Evolutionary conservation across 1,140 invertebrate genomes (phyloP).

Genomic region (Linepithema humile): DNA sequence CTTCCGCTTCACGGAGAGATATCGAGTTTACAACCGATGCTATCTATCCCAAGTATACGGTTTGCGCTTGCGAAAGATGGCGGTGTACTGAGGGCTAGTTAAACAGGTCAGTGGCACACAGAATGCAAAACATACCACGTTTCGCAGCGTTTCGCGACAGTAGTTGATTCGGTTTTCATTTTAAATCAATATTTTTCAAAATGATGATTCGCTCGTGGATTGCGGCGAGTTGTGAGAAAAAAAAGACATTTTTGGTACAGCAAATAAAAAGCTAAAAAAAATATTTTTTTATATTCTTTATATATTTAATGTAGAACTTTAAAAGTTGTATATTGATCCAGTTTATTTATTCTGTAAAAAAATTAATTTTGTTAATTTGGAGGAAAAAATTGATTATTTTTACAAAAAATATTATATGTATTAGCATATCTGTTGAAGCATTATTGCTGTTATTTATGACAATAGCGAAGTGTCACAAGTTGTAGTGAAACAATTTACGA

Average conservation of each 20-base stretch:
- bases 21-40: slow-evolving; percentile 30
- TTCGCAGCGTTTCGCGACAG: neutral
- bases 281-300: neutral
- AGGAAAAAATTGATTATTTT: neutral
- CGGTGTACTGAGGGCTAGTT: neutral
- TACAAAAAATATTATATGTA: neutral
- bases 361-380: neutral
- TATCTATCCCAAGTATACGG: neutral
- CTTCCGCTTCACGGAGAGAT: neutral
- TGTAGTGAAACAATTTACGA: neutral
- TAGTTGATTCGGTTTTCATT: neutral
- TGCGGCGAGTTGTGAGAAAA: neutral
- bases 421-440: neutral
- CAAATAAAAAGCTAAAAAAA: neutral
- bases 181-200: neutral
- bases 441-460: neutral
- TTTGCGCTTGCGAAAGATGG: neutral
- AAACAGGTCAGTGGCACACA: neutral
- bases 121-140: neutral
- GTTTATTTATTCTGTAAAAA: neutral
- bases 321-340: neutral
- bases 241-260: neutral
- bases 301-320: neutral
- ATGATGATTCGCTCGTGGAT: neutral
- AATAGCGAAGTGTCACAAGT: neutral